These are phyloP conservation scores for Brachypteracias leptosomus DNA, from an alignment of 2,113 vertebrate genomes.

Conservation along the genomic window DNA sequence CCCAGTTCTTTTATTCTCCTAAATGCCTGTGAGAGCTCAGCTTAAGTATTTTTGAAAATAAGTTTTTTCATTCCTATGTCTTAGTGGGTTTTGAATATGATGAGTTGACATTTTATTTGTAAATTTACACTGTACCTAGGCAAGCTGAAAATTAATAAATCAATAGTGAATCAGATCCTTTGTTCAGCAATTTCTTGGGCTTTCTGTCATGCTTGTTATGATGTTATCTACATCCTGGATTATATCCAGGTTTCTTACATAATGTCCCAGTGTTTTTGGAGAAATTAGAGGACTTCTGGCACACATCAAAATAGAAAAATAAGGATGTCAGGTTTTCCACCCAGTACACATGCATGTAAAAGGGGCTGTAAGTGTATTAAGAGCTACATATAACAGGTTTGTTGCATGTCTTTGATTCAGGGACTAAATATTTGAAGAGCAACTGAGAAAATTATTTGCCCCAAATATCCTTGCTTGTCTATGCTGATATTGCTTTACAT, in stretches of 20 bases:
- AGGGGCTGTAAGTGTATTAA: neutral
- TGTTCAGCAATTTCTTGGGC: neutral
- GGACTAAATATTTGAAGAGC: neutral
- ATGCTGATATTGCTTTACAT: accelerated
- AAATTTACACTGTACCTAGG: neutral
- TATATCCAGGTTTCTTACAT: neutral
- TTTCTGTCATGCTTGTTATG: neutral
- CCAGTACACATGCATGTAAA: neutral
- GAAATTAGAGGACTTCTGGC: neutral
- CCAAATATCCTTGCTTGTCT: neutral
- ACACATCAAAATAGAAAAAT: neutral
- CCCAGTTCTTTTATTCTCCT: neutral
- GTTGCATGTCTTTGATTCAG: neutral
- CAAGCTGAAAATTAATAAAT: slow-evolving; percentile 8
- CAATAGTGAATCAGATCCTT: slow-evolving; percentile 3
- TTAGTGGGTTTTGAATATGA: neutral
- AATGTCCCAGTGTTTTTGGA: neutral
- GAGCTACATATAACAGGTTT: neutral
- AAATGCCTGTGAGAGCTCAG: neutral
- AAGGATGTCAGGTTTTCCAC: neutral
- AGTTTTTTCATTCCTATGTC: neutral
- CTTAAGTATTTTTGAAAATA: neutral
- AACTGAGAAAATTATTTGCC: neutral
- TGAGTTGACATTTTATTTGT: neutral
- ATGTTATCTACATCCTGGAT: neutral